Evolutionary conservation across 2,888 invertebrate species (phyloP).

Genomic region (Smittia sp.): DNA sequence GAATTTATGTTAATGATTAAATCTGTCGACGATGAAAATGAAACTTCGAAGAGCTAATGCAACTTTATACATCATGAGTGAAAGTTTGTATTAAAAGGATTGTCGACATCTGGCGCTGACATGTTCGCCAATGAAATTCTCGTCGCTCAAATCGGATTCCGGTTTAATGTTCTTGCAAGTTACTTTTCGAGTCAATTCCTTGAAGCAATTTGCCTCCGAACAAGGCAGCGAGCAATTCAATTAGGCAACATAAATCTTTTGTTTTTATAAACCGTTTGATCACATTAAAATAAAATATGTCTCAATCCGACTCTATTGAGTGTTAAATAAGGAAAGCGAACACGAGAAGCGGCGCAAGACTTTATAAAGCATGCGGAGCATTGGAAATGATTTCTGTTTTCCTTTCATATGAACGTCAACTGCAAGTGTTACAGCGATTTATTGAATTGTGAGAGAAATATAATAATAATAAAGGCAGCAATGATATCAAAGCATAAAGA

Average conservation of each 20-base stretch:
- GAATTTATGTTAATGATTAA: neutral
- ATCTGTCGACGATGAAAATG: neutral
- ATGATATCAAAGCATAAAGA: slow-evolving; percentile 15
- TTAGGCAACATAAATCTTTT: slow-evolving; percentile 5
- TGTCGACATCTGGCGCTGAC: slow-evolving; percentile 55
- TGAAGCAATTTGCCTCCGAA: neutral
- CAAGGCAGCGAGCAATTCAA: neutral
- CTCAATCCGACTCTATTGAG: slow-evolving; percentile 6
- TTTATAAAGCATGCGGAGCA: slow-evolving; percentile 7
- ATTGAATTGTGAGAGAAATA: slow-evolving; percentile 40
- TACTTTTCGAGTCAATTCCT: too few relatives aligned
- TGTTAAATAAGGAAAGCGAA: neutral
- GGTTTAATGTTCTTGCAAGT: too few relatives aligned
- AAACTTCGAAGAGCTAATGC: neutral
- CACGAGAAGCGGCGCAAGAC: neutral
- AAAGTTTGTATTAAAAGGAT: neutral
- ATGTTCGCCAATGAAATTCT: slow-evolving; percentile 56
- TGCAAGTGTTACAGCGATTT: slow-evolving; percentile 38
- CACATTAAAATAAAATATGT: slow-evolving; percentile 23
- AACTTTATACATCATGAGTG: neutral
- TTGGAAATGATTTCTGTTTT: slow-evolving; percentile 39
- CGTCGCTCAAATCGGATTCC: too few relatives aligned
- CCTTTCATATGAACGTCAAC: slow-evolving; percentile 40
- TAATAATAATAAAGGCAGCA: slow-evolving; percentile 38
- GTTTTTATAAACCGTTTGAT: slow-evolving; percentile 1